phyloP scores from a whole-genome alignment of 2,797 vertebrate species.

The Sebastes hubbsi region DNA sequence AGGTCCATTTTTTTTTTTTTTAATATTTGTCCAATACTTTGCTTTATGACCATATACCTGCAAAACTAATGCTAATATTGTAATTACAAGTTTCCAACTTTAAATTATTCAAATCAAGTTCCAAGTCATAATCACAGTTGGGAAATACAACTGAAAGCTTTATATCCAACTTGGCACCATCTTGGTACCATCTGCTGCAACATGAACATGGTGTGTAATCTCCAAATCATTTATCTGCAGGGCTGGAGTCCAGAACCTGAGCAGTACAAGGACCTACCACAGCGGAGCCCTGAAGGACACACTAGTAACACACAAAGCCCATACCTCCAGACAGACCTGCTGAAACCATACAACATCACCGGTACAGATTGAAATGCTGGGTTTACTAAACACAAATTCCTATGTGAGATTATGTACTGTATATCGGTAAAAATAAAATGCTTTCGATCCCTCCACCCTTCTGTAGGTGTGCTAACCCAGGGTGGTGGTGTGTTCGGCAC shows the following conservation, averaged over 20 bases:
- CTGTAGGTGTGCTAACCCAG: constrained; percentile 84
- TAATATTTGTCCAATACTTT: too few relatives aligned
- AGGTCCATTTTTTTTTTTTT: too few relatives aligned
- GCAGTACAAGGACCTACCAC: constrained; percentile 69
- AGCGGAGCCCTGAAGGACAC: constrained; percentile 69
- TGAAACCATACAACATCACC: constrained; percentile 84
- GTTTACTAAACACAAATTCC: not conserved
- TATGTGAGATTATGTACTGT: not conserved
- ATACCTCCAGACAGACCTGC: constrained; percentile 87
- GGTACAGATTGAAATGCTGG: constrained; percentile 67
- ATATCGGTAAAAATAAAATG: not conserved
- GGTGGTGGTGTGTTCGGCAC: constrained; percentile 78
- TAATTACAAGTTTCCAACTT: not conserved
- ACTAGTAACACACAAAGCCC: constrained; percentile 46
- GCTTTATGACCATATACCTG: too few relatives aligned
- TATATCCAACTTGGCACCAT: not conserved
- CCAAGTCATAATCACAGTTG: too few relatives aligned
- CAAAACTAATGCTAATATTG: too few relatives aligned
- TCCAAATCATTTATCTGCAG: constrained; percentile 41
- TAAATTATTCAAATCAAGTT: not conserved
- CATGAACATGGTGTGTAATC: not conserved
- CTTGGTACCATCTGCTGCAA: not conserved
- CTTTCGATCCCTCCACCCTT: not conserved
- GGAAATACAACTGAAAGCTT: not conserved
- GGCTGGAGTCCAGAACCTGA: constrained; percentile 84